Evolutionary conservation across 2,888 invertebrate species (phyloP), one percentile per base, ranked within the genome.

Genomic region (Ornithoptera priamus): DNA sequence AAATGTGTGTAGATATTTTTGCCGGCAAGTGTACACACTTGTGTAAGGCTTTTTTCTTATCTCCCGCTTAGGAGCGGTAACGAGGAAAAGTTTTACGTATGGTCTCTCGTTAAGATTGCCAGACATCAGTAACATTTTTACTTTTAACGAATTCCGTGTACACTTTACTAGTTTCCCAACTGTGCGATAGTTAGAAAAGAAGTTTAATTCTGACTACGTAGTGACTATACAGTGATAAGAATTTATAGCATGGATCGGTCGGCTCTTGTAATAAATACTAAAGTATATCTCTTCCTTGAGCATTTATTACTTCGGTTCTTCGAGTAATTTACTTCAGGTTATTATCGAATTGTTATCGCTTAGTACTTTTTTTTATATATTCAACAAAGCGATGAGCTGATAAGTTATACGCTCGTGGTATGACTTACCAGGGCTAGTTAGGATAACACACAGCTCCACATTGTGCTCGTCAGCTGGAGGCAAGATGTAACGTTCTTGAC

Each of bases 51-150:
- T 87, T 85, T 85, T 83, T 78, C 83, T 85, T 86, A 88, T 86
- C 85, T 85, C 78, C 70, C 75, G 72, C 78, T 76, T 78, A 78
- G 77, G 75, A 75, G 77, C 83, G 78, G 85, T 88, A 89, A 88
- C 85, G 88, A 88, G 85, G 82, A 76, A 85, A 88, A 88, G 83
- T 88, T 88, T 78, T 80, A 71, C 81, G 80, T 80, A 78, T 77
- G 75, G 75, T 73, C 72, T 73, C 79, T 79, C 78, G 76, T 79
- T 79, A 79, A 75, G 72, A 76, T 76, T 78, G 79, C 77, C 78
- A 80, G 82, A 84, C 85, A 80, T 85, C 84, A 80, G 79, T 80
- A 80, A 80, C 77, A 78, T 83, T 86, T 84, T 84, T 84, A 61
- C 81, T 82, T 83, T 82, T 82, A 83, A 82, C 82, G 85, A 86